Percentiles rank a stretch among this genome's conserved stretches.
phyloP scores from a whole-genome alignment of 2,888 invertebrate species.

The Molorchus minor region DNA sequence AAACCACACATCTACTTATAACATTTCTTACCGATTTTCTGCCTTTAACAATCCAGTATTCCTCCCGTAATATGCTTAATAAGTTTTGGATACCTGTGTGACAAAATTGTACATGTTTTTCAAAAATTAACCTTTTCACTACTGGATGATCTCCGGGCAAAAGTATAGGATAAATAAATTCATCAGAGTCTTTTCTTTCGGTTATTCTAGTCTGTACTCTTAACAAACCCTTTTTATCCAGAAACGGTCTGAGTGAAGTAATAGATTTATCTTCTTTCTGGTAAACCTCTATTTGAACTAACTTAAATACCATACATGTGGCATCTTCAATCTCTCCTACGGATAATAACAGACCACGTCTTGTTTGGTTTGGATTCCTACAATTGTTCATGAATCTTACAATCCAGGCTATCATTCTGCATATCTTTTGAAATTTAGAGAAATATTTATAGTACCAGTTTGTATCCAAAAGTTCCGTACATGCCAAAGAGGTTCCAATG shows the following conservation, averaged over 20 bases:
- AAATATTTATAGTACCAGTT: too few species aligned
- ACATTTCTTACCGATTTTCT: neutral
- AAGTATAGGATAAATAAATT: neutral
- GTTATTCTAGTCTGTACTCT: neutral
- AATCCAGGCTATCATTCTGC: neutral
- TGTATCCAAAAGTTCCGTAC: neutral
- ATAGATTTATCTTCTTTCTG: neutral
- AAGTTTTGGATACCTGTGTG: too few species aligned
- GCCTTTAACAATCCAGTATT: neutral
- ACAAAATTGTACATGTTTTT: neutral
- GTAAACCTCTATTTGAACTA: neutral
- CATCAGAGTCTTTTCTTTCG: neutral
- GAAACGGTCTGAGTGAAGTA: neutral
- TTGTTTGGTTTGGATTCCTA: neutral
- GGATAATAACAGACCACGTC: neutral
- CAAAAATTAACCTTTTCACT: neutral
- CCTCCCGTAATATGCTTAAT: neutral
- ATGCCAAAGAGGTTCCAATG: neutral
- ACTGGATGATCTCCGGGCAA: neutral
- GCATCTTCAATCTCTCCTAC: neutral
- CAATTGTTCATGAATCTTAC: neutral
- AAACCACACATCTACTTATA: neutral
- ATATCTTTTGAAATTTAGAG: neutral
- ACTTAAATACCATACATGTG: neutral
- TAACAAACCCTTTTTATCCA: neutral